phyloP scores from a whole-genome alignment of 23 tunicate species.

The Trididemnum miniatum region DNA sequence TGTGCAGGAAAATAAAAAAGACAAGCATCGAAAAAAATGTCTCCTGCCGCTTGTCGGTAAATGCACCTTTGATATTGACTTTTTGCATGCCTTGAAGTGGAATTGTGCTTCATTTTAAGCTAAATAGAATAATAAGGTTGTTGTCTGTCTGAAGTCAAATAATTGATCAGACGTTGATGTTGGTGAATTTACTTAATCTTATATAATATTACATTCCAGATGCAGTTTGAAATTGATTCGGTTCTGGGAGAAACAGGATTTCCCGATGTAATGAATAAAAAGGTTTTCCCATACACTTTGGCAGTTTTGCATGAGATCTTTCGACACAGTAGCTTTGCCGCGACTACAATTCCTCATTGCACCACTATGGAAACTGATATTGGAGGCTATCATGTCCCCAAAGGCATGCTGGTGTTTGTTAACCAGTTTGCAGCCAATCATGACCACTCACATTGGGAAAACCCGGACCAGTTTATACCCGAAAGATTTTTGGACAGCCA shows the following conservation, averaged over 20 bases:
- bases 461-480: constrained; percentile 69
- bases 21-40: too few species aligned
- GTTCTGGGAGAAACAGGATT: constrained; percentile 18
- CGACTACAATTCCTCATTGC: constrained; percentile 79
- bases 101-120: too few species aligned
- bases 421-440: constrained; percentile 76
- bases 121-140: too few species aligned
- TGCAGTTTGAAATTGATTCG: constrained; percentile 51
- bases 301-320: constrained; percentile 78
- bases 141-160: too few species aligned
- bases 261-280: constrained; percentile 33
- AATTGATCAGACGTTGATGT: too few species aligned
- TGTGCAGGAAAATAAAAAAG: too few species aligned
- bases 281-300: constrained; percentile 27
- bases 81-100: too few species aligned
- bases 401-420: constrained; percentile 48
- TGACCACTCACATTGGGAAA: constrained; percentile 59
- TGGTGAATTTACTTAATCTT: too few species aligned
- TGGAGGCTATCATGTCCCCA: constrained; percentile 53
- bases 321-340: constrained; percentile 65
- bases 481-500: constrained; percentile 54
- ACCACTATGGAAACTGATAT: constrained; percentile 41
- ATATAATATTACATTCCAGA: too few species aligned
- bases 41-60: too few species aligned
- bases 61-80: too few species aligned